Evolutionary conservation across 1,140 invertebrate genomes (phyloP).

Genomic region (Whitmania pigra): DNA sequence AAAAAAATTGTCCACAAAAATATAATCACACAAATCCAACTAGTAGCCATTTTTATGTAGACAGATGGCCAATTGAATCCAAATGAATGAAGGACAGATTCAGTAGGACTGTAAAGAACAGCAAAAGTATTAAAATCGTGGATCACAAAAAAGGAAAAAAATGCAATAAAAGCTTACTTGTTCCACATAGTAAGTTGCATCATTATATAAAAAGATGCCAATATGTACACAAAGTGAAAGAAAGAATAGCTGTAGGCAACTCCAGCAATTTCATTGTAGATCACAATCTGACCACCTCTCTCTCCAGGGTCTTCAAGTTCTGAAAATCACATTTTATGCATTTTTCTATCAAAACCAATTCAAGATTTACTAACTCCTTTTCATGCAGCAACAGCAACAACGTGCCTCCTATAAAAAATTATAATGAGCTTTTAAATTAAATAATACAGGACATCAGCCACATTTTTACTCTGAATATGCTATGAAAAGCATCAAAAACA

Average conservation of each 20-base stretch:
- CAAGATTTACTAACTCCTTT: conserved; percentile 8
- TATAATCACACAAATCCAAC: conserved; percentile 78
- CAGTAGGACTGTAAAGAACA: conserved; percentile 12
- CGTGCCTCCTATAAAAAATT: conserved; percentile 6
- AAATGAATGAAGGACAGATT: conserved; percentile 31
- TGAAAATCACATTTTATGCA: neutral
- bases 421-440: no score
- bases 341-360: neutral
- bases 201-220: conserved; percentile 44
- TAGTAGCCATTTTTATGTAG: conserved; percentile 95
- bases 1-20: conserved; percentile 87
- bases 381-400: conserved; percentile 22
- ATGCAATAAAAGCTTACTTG: conserved; percentile 32
- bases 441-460: no score
- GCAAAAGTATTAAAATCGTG: neutral
- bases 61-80: conserved; percentile 55
- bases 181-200: conserved; percentile 48
- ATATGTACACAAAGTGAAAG: conserved; percentile 42
- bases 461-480: no score
- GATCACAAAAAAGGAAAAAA: neutral
- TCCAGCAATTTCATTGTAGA: conserved; percentile 39
- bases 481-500: neutral
- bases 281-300: conserved; percentile 39
- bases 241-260: conserved; percentile 43
- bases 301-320: neutral